phyloP scores from a whole-genome alignment of 2,888 invertebrate species.

The Synergus laeviventris region DNA sequence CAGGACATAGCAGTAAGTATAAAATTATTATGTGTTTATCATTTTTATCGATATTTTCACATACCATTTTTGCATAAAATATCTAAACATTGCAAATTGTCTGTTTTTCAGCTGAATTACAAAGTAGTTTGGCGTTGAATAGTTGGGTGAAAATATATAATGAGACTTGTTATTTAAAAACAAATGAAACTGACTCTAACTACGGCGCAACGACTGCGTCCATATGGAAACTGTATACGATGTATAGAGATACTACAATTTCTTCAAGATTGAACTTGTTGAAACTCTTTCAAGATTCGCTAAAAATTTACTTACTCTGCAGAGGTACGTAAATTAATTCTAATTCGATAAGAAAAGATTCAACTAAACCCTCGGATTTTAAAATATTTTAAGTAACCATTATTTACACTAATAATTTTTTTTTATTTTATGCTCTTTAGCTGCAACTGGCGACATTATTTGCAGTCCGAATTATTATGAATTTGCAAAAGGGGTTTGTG shows the following conservation, averaged over 20 bases:
- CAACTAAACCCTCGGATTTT: not conserved
- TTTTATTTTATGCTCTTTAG: not conserved
- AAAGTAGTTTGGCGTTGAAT: conserved; percentile 36
- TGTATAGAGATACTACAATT: conserved; percentile 64
- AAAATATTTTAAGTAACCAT: not conserved
- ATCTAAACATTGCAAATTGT: not conserved
- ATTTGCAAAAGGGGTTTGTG: not conserved
- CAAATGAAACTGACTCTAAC: conserved; percentile 35
- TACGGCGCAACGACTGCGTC: conserved; percentile 30
- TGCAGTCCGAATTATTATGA: not conserved
- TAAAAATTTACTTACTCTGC: conserved; percentile 46
- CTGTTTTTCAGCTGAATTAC: conserved; percentile 1
- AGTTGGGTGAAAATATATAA: conserved; percentile 45
- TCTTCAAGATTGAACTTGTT: conserved; percentile 57
- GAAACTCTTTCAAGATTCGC: conserved; percentile 57
- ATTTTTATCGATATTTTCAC: not conserved
- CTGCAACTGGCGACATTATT: conserved; percentile 21
- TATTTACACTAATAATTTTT: not conserved
- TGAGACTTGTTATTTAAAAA: conserved; percentile 46
- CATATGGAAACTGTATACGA: conserved; percentile 59
- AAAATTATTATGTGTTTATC: not conserved
- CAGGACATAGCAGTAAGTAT: conserved; percentile 26
- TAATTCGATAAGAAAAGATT: not conserved
- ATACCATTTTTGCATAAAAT: not conserved
- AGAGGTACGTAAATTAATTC: conserved; percentile 43